A percentile compares a stretch with the other conserved stretches of the same genome.
These are phyloP conservation scores for Ormyrus rosae DNA, from an alignment of 2,888 invertebrate species.

Conservation along the genomic window DNA sequence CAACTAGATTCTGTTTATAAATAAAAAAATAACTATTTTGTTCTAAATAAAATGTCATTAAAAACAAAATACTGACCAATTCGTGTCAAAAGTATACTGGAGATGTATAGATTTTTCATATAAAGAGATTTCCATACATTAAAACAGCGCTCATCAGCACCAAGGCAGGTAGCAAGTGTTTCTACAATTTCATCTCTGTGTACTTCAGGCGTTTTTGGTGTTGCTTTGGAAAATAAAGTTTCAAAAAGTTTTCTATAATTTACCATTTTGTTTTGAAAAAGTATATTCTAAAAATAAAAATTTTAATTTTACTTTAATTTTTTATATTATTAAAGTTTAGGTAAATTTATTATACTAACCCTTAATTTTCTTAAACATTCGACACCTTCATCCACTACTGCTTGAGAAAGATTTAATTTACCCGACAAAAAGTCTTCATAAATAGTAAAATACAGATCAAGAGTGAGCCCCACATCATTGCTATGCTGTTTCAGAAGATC, in stretches of 20 bases:
- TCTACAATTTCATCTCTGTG: constrained; percentile 79
- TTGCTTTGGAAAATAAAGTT: constrained; percentile 81
- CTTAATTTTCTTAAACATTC: constrained; percentile 78
- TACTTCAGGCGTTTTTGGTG: constrained; percentile 77
- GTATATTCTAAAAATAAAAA: constrained; percentile 67
- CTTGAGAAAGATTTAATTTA: constrained; percentile 78
- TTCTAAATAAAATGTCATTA: constrained; percentile 26
- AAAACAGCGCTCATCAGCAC: constrained; percentile 81
- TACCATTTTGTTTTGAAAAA: constrained; percentile 70
- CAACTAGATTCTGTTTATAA: constrained; percentile 70
- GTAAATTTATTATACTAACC: constrained; percentile 69
- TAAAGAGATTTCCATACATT: constrained; percentile 84
- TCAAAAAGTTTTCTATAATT: constrained; percentile 78
- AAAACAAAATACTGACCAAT: constrained; percentile 68
- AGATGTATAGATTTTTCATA: constrained; percentile 81
- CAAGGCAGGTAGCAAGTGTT: constrained; percentile 80
- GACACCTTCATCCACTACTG: constrained; percentile 79
- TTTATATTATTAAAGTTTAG: not conserved
- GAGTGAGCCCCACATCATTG: constrained; percentile 74
- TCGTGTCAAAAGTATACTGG: constrained; percentile 80
- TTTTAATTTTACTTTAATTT: constrained; percentile 43
- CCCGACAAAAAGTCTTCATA: constrained; percentile 80
- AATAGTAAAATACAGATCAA: constrained; percentile 79
- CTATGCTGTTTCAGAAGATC: constrained; percentile 77
- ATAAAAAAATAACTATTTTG: constrained; percentile 9